phyloP scores from a whole-genome alignment of 37 sponge, comb jelly and placozoan genomes.

The Oopsacas minuta region DNA sequence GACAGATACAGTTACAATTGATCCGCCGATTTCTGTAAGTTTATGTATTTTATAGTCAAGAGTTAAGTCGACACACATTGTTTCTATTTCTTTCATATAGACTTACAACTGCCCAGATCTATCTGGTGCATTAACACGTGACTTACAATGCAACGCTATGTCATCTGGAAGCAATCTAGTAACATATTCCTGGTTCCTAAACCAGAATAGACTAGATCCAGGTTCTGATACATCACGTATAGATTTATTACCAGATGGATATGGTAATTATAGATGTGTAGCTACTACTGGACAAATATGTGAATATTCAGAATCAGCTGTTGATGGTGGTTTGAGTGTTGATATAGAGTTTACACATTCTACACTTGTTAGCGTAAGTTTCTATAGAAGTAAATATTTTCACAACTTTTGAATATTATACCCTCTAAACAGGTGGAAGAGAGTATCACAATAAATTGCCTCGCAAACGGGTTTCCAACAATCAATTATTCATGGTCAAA shows the following conservation, averaged over 20 bases:
- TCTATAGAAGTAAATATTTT: too few species aligned
- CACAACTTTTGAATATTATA: neutral
- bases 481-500: neutral
- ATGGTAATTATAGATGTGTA: constrained; percentile 5
- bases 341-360: too few species aligned
- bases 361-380: too few species aligned
- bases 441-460: neutral
- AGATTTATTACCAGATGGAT: neutral
- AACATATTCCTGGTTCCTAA: neutral
- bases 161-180: neutral
- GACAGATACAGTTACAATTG: neutral
- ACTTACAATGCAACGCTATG: neutral
- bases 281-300: neutral
- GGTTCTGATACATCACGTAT: neutral
- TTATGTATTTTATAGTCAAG: too few species aligned
- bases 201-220: neutral
- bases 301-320: neutral
- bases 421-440: neutral
- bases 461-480: neutral
- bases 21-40: neutral
- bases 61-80: too few species aligned
- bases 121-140: neutral
- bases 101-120: neutral
- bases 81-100: too few species aligned
- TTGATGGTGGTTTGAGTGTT: neutral